Evolutionary conservation across 2,888 invertebrate genomes (phyloP), one percentile per base, ranked within the genome.

Genomic region (Horisme vitalbata): DNA sequence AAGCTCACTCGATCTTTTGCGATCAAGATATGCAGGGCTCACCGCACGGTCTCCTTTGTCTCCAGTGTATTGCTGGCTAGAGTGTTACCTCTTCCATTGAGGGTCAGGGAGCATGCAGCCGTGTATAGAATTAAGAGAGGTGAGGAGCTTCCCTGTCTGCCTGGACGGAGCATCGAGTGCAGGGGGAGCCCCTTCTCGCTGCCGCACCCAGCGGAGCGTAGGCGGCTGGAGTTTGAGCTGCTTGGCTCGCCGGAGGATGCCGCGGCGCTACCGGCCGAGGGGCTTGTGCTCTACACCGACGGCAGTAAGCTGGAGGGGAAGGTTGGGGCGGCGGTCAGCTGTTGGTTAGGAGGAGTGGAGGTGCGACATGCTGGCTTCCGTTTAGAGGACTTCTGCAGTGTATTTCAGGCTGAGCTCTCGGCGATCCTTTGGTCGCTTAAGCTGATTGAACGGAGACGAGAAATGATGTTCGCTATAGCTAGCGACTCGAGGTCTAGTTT

Each of bases 51-150:
- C 0, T 41, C 46, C 0, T n/a, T 36, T 0, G 14, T 14, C 4
- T 32, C 45, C 0, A 38, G 43, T 1, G 2, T 44, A 6, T 2
- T 27, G 0, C 14, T 44, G 1, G 35, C 46, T 0, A 34, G 46
- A 4, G 0, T 44, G 3, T 6, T 46, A 0, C 28, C 23, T 6
- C 21, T 43, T 1, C 7, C 14, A 1, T n/a, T 35, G 2, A 12
- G 35, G 12, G 14, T 13, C 6, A 35, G 10, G 14, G 35, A 35
- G 9, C 13, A 35, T 3, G 13, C 9, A 2, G n/a, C 1, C 4
- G n/a, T 35, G 1, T 48, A 34, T 12, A 13, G 24, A 2, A 20
- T 20, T 1, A 41, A 30, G 11, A 36, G 30, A 6, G 47, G 47
- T 1, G 6, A 27, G 14, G 8, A 4, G 3, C 2, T 35, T 1